These are phyloP conservation scores for Conistra vaccinii DNA, from an alignment of 2,888 invertebrate species.

Conservation along the genomic window DNA sequence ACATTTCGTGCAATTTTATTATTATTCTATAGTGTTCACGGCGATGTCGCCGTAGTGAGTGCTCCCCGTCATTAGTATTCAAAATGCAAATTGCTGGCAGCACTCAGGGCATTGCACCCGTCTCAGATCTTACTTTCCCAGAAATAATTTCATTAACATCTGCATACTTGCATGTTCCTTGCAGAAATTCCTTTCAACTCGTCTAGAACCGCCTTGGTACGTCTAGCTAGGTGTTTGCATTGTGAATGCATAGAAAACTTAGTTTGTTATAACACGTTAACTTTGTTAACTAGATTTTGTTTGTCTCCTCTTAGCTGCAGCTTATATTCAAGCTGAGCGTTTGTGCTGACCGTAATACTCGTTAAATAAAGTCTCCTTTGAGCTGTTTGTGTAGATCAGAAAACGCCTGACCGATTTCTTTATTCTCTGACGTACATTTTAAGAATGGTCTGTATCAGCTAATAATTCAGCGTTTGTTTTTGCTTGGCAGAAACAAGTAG, in stretches of 20 bases:
- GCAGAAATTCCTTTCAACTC: conserved; percentile 80
- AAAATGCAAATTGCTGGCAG: conserved; percentile 87
- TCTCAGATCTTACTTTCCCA: conserved; percentile 87
- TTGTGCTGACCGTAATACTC: conserved; percentile 52
- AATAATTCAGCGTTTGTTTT: conserved; percentile 53
- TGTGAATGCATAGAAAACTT: conserved; percentile 58
- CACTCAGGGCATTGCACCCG: conserved; percentile 86
- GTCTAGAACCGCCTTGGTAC: conserved; percentile 71
- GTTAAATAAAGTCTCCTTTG: conserved; percentile 50
- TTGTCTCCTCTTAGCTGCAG: conserved; percentile 28
- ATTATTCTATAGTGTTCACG: conserved; percentile 75
- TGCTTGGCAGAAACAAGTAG: conserved; percentile 39
- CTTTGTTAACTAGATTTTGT: conserved; percentile 51
- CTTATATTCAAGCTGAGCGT: conserved; percentile 16
- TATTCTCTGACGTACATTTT: conserved; percentile 60
- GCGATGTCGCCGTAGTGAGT: conserved; percentile 79
- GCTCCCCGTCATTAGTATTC: conserved; percentile 87
- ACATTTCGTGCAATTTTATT: conserved; percentile 78
- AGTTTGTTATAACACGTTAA: conserved; percentile 53
- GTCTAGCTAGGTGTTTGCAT: conserved; percentile 63
- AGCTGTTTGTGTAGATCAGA: conserved; percentile 58
- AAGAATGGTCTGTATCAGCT: conserved; percentile 43
- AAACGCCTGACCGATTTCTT: conserved; percentile 55
- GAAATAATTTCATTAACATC: conserved; percentile 90
- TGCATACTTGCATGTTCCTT: conserved; percentile 82